These are phyloP conservation scores for Cyprinodon brontotheroides DNA, from an alignment of 2,113 vertebrate species.

Conservation along the genomic window DNA sequence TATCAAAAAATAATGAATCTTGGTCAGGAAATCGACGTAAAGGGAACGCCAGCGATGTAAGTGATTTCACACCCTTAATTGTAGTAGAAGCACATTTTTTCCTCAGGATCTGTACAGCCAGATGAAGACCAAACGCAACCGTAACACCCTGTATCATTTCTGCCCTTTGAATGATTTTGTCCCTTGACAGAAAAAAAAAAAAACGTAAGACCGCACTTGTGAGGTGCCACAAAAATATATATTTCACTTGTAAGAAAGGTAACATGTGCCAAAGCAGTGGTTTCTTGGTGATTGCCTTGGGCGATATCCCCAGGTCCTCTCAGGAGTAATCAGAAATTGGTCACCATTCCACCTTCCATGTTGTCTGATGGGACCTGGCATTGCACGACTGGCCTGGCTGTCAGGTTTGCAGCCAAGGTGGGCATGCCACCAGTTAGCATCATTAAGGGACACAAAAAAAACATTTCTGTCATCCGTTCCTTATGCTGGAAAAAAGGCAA, in stretches of 20 bases:
- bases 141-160: too few relatives aligned
- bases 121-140: too few relatives aligned
- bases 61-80: too few relatives aligned
- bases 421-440: conserved; percentile 1
- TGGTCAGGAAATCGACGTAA: too few relatives aligned
- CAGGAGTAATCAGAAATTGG: background rate
- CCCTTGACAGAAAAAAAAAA: too few relatives aligned
- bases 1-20: too few relatives aligned
- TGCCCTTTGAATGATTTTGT: too few relatives aligned
- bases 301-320: background rate
- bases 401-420: background rate
- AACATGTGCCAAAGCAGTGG: background rate
- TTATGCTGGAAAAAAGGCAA: conserved; percentile 7
- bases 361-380: background rate
- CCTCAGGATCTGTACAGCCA: too few relatives aligned
- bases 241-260: background rate
- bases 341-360: background rate
- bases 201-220: too few relatives aligned
- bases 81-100: too few relatives aligned
- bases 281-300: background rate
- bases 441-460: background rate
- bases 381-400: background rate
- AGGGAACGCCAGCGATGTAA: too few relatives aligned
- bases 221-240: too few relatives aligned
- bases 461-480: background rate